phyloP scores from a whole-genome alignment of 2,888 invertebrate genomes.

The Eledona agricola region DNA sequence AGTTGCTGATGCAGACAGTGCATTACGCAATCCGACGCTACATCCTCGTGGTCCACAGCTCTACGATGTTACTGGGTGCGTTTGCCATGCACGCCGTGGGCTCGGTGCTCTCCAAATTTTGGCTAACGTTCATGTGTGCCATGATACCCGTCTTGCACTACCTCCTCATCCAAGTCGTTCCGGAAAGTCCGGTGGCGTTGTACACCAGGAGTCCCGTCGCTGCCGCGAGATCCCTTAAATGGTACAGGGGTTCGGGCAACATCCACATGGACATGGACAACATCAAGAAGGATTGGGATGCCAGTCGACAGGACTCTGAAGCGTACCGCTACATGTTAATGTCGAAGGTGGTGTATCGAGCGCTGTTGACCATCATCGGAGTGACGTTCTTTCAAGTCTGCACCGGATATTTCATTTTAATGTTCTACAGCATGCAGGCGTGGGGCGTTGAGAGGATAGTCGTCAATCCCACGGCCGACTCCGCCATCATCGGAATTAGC shows the following conservation, averaged over 20 bases:
- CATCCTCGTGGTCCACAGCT: slow-evolving; percentile 38
- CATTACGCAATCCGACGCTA: slow-evolving; percentile 27
- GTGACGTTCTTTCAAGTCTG: slow-evolving; percentile 45
- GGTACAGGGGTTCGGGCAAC: slow-evolving; percentile 47
- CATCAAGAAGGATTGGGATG: slow-evolving; percentile 46
- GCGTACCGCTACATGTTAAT: slow-evolving; percentile 48
- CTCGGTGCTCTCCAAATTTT: background rate
- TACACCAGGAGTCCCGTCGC: slow-evolving; percentile 40
- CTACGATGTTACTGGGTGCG: slow-evolving; percentile 33
- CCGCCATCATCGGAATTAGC: slow-evolving; percentile 40
- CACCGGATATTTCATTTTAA: slow-evolving; percentile 49
- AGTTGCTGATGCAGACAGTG: slow-evolving; percentile 43
- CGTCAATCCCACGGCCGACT: slow-evolving; percentile 31
- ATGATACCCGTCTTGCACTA: slow-evolving; percentile 39
- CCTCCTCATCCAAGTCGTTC: slow-evolving; percentile 40
- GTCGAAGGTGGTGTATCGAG: slow-evolving; percentile 48
- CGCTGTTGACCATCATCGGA: slow-evolving; percentile 43
- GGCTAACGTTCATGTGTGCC: slow-evolving; percentile 31
- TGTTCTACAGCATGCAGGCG: slow-evolving; percentile 42
- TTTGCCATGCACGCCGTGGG: slow-evolving; percentile 7
- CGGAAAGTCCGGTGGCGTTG: slow-evolving; percentile 52
- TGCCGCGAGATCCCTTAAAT: slow-evolving; percentile 43
- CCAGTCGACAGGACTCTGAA: slow-evolving; percentile 39
- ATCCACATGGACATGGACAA: slow-evolving; percentile 45
- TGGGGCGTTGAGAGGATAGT: slow-evolving; percentile 28